Conservation (phyloP, 1,140 invertebrate genomes). For the Leptinotarsa undecemlineata region DNA sequence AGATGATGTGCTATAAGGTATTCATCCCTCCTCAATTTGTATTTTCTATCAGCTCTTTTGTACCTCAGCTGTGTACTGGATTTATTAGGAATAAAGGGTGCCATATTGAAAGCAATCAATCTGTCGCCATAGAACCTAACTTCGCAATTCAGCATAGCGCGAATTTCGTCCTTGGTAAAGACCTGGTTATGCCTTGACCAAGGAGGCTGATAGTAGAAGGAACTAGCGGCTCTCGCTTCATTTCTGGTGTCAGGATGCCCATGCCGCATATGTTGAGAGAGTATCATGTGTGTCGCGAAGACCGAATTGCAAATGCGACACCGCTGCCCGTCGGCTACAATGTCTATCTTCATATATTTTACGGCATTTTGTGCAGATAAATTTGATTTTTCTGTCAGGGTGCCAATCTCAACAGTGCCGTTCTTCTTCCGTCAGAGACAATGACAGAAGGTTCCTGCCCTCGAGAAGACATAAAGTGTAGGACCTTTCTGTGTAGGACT, state of each 20-base stretch:
- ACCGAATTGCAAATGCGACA: not conserved
- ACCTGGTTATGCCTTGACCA: not conserved
- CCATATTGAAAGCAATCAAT: not conserved
- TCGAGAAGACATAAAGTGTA: not conserved
- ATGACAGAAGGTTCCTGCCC: not conserved
- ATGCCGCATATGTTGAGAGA: slow-evolving; percentile 31
- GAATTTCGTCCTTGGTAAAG: not conserved
- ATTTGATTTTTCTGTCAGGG: not conserved
- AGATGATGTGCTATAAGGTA: not conserved
- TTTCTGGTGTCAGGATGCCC: slow-evolving; percentile 26
- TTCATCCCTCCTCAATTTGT: not conserved
- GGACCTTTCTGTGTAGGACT: not conserved
- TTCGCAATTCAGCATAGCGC: not conserved
- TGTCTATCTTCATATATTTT: not conserved
- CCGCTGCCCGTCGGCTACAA: not conserved
- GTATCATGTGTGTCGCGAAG: slow-evolving; percentile 4
- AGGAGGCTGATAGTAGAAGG: not conserved
- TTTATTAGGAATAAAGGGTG: not conserved
- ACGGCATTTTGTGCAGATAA: not conserved
- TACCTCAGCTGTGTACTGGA: not conserved
- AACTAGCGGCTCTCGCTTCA: slow-evolving; percentile 16
- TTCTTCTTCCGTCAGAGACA: not conserved
- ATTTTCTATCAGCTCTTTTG: not conserved
- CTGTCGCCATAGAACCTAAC: not conserved
- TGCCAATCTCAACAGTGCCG: not conserved